A percentile compares a stretch with the other conserved stretches of the same genome.
Conservation (phyloP, 2,888 invertebrate species). For the Volucella inflata region DNA sequence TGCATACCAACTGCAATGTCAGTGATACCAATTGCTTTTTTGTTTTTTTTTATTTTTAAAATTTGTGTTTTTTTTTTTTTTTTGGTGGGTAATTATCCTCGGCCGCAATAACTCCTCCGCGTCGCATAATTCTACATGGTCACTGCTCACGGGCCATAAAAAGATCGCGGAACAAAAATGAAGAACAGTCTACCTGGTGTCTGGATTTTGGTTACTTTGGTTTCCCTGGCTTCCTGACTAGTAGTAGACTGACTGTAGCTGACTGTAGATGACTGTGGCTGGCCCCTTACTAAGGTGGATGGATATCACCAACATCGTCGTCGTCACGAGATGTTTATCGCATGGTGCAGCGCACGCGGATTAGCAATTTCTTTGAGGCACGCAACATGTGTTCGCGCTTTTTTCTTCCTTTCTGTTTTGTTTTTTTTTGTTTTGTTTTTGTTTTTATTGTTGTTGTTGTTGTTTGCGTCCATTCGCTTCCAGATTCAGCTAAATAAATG, state of each 20-base stretch:
- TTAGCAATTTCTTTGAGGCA: constrained; percentile 71
- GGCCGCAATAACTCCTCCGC: constrained; percentile 65
- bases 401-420: constrained; percentile 22
- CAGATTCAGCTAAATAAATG: constrained; percentile 38
- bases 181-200: constrained; percentile 70
- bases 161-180: constrained; percentile 52
- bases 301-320: constrained; percentile 72
- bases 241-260: too few species aligned
- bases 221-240: constrained; percentile 48
- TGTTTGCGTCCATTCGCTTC: constrained; percentile 7
- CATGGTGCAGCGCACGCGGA: constrained; percentile 73
- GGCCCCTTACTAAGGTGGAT: constrained; percentile 48
- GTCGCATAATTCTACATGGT: constrained; percentile 67
- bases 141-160: constrained; percentile 68
- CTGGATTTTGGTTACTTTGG: constrained; percentile 65
- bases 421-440: background rate
- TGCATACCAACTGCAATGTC: constrained; percentile 30
- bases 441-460: background rate
- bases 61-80: too few species aligned
- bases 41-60: constrained; percentile 27
- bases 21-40: constrained; percentile 54
- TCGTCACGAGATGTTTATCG: constrained; percentile 73
- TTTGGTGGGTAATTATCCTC: constrained; percentile 67
- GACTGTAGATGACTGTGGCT: too few species aligned
- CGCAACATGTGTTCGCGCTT: constrained; percentile 72